Evolutionary conservation across 2,797 vertebrate species (phyloP).

Genomic region (Antennarius maculatus): DNA sequence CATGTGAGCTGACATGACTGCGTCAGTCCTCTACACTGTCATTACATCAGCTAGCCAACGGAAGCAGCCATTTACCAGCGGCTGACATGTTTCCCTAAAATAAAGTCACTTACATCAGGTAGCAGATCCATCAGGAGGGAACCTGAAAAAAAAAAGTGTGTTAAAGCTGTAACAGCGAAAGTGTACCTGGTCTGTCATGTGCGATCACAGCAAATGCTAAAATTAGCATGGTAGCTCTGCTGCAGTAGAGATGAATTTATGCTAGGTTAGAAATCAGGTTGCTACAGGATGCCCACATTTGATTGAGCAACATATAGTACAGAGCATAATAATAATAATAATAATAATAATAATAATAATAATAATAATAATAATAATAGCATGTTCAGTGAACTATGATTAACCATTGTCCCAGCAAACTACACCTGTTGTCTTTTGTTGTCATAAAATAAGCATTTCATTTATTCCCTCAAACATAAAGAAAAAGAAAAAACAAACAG

Average conservation of each 20-base stretch:
- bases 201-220: background rate
- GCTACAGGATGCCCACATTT: slow-evolving; percentile 53
- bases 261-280: slow-evolving; percentile 55
- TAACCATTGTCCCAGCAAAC: slow-evolving; percentile 39
- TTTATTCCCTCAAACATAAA: slow-evolving; percentile 76
- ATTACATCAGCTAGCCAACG: slow-evolving; percentile 2
- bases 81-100: slow-evolving; percentile 15
- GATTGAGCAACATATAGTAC: slow-evolving; percentile 1
- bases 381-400: background rate
- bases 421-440: slow-evolving; percentile 76
- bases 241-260: slow-evolving; percentile 31
- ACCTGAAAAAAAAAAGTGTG: slow-evolving; percentile 4
- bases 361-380: background rate
- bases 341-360: background rate
- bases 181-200: no score
- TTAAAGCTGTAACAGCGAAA: background rate
- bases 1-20: slow-evolving; percentile 38
- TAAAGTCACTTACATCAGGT: background rate
- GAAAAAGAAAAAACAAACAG: slow-evolving; percentile 69
- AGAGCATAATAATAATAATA: background rate
- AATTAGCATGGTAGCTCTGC: background rate
- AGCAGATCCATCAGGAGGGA: slow-evolving; percentile 9
- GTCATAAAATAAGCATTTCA: slow-evolving; percentile 81
- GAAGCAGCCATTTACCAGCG: slow-evolving; percentile 14
- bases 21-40: background rate